Evolutionary conservation across 2,797 vertebrate species (phyloP).

Genomic region (Acanthopagrus latus): DNA sequence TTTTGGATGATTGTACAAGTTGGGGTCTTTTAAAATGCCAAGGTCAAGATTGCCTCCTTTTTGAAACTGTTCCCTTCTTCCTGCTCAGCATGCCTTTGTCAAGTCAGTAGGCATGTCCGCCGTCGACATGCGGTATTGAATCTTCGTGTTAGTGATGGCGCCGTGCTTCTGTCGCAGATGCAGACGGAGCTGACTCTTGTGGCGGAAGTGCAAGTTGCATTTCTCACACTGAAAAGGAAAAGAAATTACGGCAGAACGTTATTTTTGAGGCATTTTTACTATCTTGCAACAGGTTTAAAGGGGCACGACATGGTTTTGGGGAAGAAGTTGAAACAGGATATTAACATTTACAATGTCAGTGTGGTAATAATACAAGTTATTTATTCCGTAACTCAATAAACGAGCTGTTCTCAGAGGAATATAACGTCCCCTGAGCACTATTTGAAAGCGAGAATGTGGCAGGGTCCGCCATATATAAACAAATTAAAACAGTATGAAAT

Average conservation of each 20-base stretch:
- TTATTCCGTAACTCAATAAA: too few relatives aligned
- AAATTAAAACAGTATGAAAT: too few relatives aligned
- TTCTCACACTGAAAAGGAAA: constrained; percentile 92
- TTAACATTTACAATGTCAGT: too few relatives aligned
- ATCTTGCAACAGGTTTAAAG: too few relatives aligned
- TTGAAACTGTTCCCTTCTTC: constrained; percentile 36
- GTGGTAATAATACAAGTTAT: too few relatives aligned
- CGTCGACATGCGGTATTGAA: constrained; percentile 94
- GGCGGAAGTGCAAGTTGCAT: constrained; percentile 99
- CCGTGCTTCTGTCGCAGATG: constrained; percentile 99
- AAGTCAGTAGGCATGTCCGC: constrained; percentile 90
- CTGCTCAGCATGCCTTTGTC: constrained; percentile 92
- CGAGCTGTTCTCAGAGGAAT: too few relatives aligned
- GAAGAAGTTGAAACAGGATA: too few relatives aligned
- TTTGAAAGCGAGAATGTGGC: too few relatives aligned
- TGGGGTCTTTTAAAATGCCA: constrained; percentile 81
- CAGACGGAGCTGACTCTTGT: constrained; percentile 98
- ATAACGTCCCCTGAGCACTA: too few relatives aligned
- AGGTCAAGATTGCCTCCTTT: constrained; percentile 75
- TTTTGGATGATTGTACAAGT: constrained; percentile 88
- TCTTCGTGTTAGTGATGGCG: constrained; percentile 99
- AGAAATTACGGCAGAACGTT: neutral
- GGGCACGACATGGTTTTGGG: too few relatives aligned
- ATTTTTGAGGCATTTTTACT: neutral
- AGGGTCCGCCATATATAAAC: too few relatives aligned